Percentiles rank a stretch among this genome's conserved stretches.
phyloP scores from a whole-genome alignment of 2,797 vertebrate genomes.

The Sebastes jordani region DNA sequence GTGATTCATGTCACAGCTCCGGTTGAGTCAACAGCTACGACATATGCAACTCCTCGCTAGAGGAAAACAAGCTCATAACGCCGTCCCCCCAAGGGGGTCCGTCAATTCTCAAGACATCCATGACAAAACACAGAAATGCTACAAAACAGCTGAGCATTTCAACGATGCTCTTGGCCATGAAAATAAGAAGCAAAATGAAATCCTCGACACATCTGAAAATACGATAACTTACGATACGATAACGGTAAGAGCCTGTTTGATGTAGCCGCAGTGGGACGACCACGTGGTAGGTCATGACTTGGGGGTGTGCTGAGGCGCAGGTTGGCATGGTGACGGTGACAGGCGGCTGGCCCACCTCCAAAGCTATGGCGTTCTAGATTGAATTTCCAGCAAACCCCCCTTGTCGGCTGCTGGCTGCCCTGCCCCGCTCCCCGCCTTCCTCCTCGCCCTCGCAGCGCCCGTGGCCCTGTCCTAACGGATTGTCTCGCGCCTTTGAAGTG shows the following conservation, averaged over 20 bases:
- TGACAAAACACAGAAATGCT: constrained; percentile 62
- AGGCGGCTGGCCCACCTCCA: constrained; percentile 79
- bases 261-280: constrained; percentile 39
- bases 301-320: constrained; percentile 64
- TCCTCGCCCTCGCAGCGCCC: constrained; percentile 57
- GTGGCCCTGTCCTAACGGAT: constrained; percentile 85
- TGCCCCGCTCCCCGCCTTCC: constrained; percentile 56
- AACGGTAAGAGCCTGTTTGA: constrained; percentile 36
- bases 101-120: constrained; percentile 63
- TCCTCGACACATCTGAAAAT: constrained; percentile 61
- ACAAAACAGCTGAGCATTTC: constrained; percentile 58
- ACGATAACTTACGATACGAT: constrained; percentile 44
- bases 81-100: constrained; percentile 42
- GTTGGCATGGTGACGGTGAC: constrained; percentile 84
- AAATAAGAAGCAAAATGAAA: constrained; percentile 64
- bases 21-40: constrained; percentile 49
- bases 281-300: constrained; percentile 76
- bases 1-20: constrained; percentile 52
- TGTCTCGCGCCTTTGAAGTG: constrained; percentile 86
- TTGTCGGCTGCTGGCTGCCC: constrained; percentile 62
- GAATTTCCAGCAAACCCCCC: constrained; percentile 78
- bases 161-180: constrained; percentile 36
- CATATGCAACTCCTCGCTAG: constrained; percentile 25
- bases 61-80: constrained; percentile 63
- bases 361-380: constrained; percentile 85